Percentiles rank a stretch among this genome's conserved stretches.
Conservation (phyloP, 2,888 invertebrate species). For the Colostygia pectinataria region DNA sequence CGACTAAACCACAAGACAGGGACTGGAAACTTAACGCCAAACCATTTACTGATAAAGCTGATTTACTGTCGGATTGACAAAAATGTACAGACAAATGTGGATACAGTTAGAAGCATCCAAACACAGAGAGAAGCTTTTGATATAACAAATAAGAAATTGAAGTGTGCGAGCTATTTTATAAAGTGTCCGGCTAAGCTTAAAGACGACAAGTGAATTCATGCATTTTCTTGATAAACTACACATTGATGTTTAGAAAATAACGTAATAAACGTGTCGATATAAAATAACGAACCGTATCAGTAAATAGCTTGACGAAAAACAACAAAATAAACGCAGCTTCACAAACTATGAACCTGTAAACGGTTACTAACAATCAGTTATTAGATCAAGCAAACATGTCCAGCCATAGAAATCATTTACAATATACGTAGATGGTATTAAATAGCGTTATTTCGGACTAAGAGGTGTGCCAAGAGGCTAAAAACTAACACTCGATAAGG, state of each 20-base stretch:
- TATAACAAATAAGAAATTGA: background rate
- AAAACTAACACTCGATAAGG: slow-evolving; percentile 15
- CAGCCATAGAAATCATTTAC: slow-evolving; percentile 33
- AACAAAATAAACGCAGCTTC: slow-evolving; percentile 18
- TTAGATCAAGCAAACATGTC: slow-evolving; percentile 33
- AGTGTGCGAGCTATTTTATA: slow-evolving; percentile 14
- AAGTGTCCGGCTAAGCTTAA: slow-evolving; percentile 6
- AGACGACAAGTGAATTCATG: slow-evolving; percentile 11
- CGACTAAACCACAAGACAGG: slow-evolving; percentile 44
- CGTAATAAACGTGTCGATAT: background rate
- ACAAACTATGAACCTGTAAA: slow-evolving; percentile 25
- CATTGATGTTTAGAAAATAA: background rate
- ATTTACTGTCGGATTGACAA: background rate
- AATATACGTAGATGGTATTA: slow-evolving; percentile 23
- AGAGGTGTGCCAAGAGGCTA: slow-evolving; percentile 27
- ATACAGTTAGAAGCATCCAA: background rate
- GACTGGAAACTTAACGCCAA: slow-evolving; percentile 12
- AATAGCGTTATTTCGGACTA: slow-evolving; percentile 32
- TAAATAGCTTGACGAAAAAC: slow-evolving; percentile 25
- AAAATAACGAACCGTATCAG: slow-evolving; percentile 12
- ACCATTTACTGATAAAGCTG: slow-evolving; percentile 27
- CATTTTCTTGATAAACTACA: slow-evolving; percentile 3
- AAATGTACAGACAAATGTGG: background rate
- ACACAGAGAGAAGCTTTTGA: background rate
- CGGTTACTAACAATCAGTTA: slow-evolving; percentile 24